Percentiles rank a stretch among this genome's conserved stretches.
Evolutionary conservation across 2,113 vertebrate species (phyloP).

Genomic region (Lipotes vexillifer): DNA sequence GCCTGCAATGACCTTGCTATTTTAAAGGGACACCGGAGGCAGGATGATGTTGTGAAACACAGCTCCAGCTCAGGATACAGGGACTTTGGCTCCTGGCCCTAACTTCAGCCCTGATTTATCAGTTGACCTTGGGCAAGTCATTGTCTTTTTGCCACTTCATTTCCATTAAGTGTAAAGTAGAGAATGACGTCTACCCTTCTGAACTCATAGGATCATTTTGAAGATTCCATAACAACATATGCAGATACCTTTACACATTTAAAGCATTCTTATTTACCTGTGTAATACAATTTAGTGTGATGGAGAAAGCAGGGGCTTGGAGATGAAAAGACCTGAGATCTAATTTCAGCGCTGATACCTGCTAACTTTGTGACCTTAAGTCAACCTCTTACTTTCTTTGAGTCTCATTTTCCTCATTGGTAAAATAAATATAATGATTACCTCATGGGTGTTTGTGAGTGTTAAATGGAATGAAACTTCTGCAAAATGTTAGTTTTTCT

Average conservation of each 20-base stretch:
- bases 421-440: background rate
- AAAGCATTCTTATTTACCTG: background rate
- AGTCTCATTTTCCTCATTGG: background rate
- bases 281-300: background rate
- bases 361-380: background rate
- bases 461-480: background rate
- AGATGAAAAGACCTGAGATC: background rate
- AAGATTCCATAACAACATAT: background rate
- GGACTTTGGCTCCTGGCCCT: constrained; percentile 7
- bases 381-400: background rate
- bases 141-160: background rate
- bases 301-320: background rate
- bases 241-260: background rate
- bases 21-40: background rate
- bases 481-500: background rate
- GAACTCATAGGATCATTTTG: background rate
- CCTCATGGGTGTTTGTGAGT: background rate
- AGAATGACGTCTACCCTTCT: background rate
- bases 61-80: constrained; percentile 1
- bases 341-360: background rate
- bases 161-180: background rate
- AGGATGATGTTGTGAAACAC: background rate
- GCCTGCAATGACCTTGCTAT: background rate
- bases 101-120: background rate
- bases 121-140: constrained; percentile 21